Evolutionary conservation across 2,888 invertebrate species (phyloP).

Genomic region (Yponomeuta plumbellus): DNA sequence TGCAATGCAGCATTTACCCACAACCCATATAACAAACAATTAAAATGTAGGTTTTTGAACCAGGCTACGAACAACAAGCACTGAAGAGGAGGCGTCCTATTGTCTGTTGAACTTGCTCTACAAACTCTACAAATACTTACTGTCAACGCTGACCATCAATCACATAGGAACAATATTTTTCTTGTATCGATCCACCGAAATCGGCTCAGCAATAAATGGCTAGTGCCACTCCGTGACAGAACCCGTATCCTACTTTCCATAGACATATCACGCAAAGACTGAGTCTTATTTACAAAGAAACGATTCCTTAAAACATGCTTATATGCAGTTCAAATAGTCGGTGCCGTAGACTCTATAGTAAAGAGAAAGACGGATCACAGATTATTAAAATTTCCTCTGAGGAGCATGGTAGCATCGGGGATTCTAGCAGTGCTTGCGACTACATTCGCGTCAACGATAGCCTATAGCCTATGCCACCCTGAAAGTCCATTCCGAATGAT

Average conservation of each 20-base stretch:
- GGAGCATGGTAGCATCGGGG: too few relatives aligned
- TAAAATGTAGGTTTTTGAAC: slow-evolving; percentile 28
- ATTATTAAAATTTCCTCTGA: too few relatives aligned
- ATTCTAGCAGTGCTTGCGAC: too few relatives aligned
- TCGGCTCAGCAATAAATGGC: slow-evolving; percentile 35
- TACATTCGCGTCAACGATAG: too few relatives aligned
- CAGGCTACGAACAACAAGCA: slow-evolving; percentile 25
- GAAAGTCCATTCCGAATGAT: too few relatives aligned
- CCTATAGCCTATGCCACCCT: too few relatives aligned
- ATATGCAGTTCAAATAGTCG: too few relatives aligned
- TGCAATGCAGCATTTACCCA: not conserved
- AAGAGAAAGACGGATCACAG: too few relatives aligned
- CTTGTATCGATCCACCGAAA: slow-evolving; percentile 54
- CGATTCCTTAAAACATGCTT: too few relatives aligned
- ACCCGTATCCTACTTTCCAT: slow-evolving; percentile 25
- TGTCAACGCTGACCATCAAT: slow-evolving; percentile 49
- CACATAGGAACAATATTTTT: slow-evolving; percentile 58
- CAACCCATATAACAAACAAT: slow-evolving; percentile 1
- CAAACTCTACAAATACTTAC: too few relatives aligned
- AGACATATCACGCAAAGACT: not conserved
- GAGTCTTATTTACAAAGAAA: not conserved
- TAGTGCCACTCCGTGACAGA: slow-evolving; percentile 53
- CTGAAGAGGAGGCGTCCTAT: slow-evolving; percentile 18
- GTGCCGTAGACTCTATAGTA: too few relatives aligned
- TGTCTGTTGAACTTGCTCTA: slow-evolving; percentile 20